phyloP scores from a whole-genome alignment of 2,888 invertebrate species.

The Ornithoptera alexandrae region DNA sequence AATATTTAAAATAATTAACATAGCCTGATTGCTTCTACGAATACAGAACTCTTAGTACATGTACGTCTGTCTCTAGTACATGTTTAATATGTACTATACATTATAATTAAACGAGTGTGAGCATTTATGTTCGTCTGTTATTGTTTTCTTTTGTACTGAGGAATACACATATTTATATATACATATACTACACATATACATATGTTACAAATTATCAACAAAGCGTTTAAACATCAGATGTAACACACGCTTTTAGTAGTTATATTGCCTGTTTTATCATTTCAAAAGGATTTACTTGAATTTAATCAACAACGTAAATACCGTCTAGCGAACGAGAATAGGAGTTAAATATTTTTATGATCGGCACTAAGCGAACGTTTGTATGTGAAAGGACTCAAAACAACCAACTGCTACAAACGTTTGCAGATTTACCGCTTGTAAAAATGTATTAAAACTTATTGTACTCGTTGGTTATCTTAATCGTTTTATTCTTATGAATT shows the following conservation, averaged over 20 bases:
- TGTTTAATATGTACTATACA: background rate
- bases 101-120: slow-evolving; percentile 2
- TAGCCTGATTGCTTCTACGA: too few relatives aligned
- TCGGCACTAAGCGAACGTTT: background rate
- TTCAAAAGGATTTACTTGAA: slow-evolving; percentile 8
- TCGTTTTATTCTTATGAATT: background rate
- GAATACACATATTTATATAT: background rate
- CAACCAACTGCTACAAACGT: background rate
- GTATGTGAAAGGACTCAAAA: background rate
- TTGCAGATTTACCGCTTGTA: slow-evolving; percentile 2
- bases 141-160: slow-evolving; percentile 6
- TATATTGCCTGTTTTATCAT: slow-evolving; percentile 3
- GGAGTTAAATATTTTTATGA: background rate
- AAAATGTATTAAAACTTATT: slow-evolving; percentile 2
- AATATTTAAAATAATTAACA: too few relatives aligned
- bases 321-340: background rate
- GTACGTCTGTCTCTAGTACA: background rate
- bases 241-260: background rate
- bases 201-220: slow-evolving; percentile 9
- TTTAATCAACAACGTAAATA: background rate
- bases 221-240: slow-evolving; percentile 8
- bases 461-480: background rate
- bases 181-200: background rate
- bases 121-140: background rate
- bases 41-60: too few relatives aligned